Evolutionary conservation across 2,888 invertebrate species (phyloP), one percentile per base, ranked within the genome.

Genomic region (Frankliniella intonsa): DNA sequence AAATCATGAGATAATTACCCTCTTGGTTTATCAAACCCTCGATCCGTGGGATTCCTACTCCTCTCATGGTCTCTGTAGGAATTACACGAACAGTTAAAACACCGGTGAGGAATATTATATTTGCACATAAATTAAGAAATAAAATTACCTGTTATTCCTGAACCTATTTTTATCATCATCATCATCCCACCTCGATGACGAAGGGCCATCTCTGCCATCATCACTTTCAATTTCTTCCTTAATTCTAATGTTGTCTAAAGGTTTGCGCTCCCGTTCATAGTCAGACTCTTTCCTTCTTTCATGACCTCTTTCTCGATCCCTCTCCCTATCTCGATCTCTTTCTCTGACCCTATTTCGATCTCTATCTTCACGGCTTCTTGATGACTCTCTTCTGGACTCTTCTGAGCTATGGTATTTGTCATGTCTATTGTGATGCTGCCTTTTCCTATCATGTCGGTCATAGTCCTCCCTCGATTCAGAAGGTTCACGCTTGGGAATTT

Each of bases 401-500:
- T 76, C 69, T 12, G 22, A 25, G 2, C 25, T 22, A 76, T 76
- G 22, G 69, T 76, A 12, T 76, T 22, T 76, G 69, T 76, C 22
- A 76, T 55, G 55, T 55, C 69, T 76, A 76, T 76, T 9, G 69
- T 22, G 69, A 25, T 76, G 69, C 12, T 76, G 22, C 22, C 9
- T 22, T 76, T 14, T 55, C 14, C 69, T 25, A 2, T 12, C 12
- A 76, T 22, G 25, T n/a, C 69, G 69, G 0, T 76, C 69, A 10
- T 25, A 12, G 12, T 25, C 69, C 25, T 76, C 69, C 69, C 69
- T 76, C 25, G 25, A 76, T 22, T 22, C 22, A 2, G 69, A 76
- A 25, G 69, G 69, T 76, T 76, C 69, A 25, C 25, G 22, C 12
- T 76, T 76, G 69, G 69, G 69, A 25, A 76, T 25, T 76, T 76